Conservation (phyloP, 2,888 invertebrate genomes). For the Apodemia duryi region DNA sequence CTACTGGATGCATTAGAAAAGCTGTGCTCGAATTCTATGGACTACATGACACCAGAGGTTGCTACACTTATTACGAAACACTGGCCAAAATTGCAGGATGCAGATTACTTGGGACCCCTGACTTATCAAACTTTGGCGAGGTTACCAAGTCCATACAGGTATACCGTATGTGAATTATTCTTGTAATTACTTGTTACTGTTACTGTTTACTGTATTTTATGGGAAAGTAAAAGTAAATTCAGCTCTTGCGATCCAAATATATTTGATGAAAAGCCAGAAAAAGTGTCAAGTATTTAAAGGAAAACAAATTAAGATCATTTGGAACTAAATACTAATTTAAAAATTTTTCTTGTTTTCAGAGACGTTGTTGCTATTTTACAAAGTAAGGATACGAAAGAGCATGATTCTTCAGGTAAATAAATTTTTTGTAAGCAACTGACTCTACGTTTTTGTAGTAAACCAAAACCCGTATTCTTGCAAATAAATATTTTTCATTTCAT, state of each 20-base stretch:
- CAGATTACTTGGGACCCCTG: conserved; percentile 90
- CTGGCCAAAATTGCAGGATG: conserved; percentile 84
- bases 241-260: no score
- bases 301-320: no score
- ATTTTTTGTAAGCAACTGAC: neutral
- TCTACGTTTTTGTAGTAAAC: neutral
- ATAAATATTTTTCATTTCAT: no score
- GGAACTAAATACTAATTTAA: neutral
- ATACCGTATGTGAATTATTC: neutral
- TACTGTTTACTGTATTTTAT: no score
- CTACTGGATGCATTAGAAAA: conserved; percentile 90
- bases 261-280: neutral
- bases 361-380: conserved; percentile 85
- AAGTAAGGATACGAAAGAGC: conserved; percentile 81
- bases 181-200: no score
- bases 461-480: neutral
- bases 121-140: conserved; percentile 92
- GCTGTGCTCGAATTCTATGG: conserved; percentile 85
- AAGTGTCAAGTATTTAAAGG: no score
- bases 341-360: conserved; percentile 54
- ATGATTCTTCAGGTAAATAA: conserved; percentile 67
- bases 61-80: conserved; percentile 79
- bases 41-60: conserved; percentile 50
- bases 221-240: no score
- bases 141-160: conserved; percentile 89